A percentile compares a stretch with the other conserved stretches of the same genome.
These are phyloP conservation scores for Carpatolechia fugitivella DNA, from an alignment of 2,888 invertebrate genomes.

Conservation along the genomic window DNA sequence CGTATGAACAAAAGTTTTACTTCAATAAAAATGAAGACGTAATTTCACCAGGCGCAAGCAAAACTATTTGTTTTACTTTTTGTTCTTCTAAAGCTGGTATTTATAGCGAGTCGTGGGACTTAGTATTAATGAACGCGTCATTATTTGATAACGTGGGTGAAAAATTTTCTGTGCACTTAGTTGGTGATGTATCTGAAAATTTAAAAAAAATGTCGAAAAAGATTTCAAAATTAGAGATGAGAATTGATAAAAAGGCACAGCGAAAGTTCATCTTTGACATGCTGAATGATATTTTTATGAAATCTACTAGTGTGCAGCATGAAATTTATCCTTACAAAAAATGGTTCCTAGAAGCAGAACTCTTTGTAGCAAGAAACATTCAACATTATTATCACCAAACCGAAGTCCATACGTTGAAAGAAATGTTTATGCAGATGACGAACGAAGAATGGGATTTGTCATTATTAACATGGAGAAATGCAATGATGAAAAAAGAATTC, in stretches of 20 bases:
- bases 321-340: slow-evolving; percentile 59
- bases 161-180: slow-evolving; percentile 50
- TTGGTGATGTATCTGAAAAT: slow-evolving; percentile 56
- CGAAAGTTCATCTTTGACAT: slow-evolving; percentile 38
- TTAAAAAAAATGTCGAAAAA: slow-evolving; percentile 34
- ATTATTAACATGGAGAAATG: slow-evolving; percentile 52
- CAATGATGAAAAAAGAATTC: slow-evolving; percentile 56
- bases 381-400: slow-evolving; percentile 69
- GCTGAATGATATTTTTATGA: slow-evolving; percentile 40
- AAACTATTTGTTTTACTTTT: slow-evolving; percentile 69
- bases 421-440: slow-evolving; percentile 49
- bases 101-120: slow-evolving; percentile 69
- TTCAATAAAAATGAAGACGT: slow-evolving; percentile 79
- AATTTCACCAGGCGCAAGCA: slow-evolving; percentile 70
- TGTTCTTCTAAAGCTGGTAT: slow-evolving; percentile 54
- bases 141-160: slow-evolving; percentile 52
- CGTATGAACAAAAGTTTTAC: slow-evolving; percentile 66
- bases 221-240: slow-evolving; percentile 39
- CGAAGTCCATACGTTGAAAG: slow-evolving; percentile 55
- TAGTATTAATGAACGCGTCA: slow-evolving; percentile 61
- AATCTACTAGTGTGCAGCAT: slow-evolving; percentile 42
- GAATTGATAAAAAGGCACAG: slow-evolving; percentile 43
- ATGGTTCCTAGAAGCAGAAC: slow-evolving; percentile 56
- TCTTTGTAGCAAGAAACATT: slow-evolving; percentile 66
- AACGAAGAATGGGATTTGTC: slow-evolving; percentile 56